Evolutionary conservation across 2,888 invertebrate genomes (phyloP).

Genomic region (Fabriciana adippe): DNA sequence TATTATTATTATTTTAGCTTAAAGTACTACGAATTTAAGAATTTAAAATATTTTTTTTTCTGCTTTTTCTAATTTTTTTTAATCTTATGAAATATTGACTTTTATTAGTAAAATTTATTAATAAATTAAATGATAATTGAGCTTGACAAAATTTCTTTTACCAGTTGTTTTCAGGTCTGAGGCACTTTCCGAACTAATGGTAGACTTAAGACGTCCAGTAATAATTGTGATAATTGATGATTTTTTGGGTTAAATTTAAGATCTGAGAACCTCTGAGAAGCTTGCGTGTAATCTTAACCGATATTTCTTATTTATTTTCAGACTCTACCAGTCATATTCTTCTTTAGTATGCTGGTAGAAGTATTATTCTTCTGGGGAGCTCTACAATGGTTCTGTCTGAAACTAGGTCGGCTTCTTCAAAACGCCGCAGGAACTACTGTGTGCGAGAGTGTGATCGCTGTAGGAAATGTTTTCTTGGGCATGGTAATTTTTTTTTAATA

Average conservation of each 20-base stretch:
- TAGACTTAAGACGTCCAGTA: too few relatives aligned
- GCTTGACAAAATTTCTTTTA: background rate
- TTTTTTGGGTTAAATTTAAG: too few relatives aligned
- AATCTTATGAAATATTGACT: too few relatives aligned
- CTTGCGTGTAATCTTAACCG: background rate
- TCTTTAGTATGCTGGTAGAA: conserved; percentile 95
- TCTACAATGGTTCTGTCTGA: conserved; percentile 92
- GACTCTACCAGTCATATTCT: conserved; percentile 95
- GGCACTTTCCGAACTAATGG: too few relatives aligned
- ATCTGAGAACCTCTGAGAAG: background rate
- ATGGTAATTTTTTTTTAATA: conserved; percentile 82
- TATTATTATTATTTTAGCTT: too few relatives aligned
- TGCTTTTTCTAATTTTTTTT: too few relatives aligned
- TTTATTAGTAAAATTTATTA: too few relatives aligned
- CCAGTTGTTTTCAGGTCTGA: too few relatives aligned
- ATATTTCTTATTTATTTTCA: conserved; percentile 53
- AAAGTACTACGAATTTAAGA: too few relatives aligned
- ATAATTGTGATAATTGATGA: too few relatives aligned
- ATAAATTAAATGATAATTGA: too few relatives aligned
- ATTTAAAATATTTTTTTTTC: too few relatives aligned
- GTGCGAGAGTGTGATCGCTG: conserved; percentile 95
- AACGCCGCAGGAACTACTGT: conserved; percentile 89
- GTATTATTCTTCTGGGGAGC: conserved; percentile 94
- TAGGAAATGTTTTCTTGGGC: conserved; percentile 97
- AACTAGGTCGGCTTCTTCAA: conserved; percentile 89